phyloP scores from a whole-genome alignment of 2,888 invertebrate genomes.

The Sicus ferrugineus region DNA sequence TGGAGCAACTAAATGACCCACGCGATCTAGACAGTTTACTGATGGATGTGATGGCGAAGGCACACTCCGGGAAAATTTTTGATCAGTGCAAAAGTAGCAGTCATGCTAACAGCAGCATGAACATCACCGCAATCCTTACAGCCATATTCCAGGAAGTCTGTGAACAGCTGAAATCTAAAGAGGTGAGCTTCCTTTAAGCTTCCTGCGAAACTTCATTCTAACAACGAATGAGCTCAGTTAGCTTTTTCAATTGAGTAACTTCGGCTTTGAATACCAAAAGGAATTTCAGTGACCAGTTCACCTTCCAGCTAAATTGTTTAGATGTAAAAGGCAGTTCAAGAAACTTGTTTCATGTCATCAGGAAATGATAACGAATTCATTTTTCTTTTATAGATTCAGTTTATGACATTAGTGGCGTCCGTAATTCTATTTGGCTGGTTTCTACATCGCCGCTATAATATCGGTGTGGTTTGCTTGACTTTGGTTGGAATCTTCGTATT shows the following conservation, averaged over 20 bases:
- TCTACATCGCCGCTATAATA: slow-evolving; percentile 46
- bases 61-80: too few relatives aligned
- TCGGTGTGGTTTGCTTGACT: slow-evolving; percentile 42
- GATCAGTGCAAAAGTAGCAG: too few relatives aligned
- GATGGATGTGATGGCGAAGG: slow-evolving; percentile 47
- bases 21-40: slow-evolving; percentile 56
- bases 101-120: too few relatives aligned
- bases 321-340: too few relatives aligned
- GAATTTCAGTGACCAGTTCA: too few relatives aligned
- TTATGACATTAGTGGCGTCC: slow-evolving; percentile 42
- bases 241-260: too few relatives aligned
- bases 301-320: too few relatives aligned
- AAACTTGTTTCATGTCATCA: neutral
- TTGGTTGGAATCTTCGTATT: slow-evolving; percentile 44
- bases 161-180: slow-evolving; percentile 46
- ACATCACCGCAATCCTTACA: slow-evolving; percentile 41
- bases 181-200: slow-evolving; percentile 53
- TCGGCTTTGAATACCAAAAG: too few relatives aligned
- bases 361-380: neutral
- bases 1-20: slow-evolving; percentile 50
- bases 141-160: slow-evolving; percentile 48
- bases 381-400: slow-evolving; percentile 47
- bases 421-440: slow-evolving; percentile 43
- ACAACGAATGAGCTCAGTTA: too few relatives aligned
- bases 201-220: too few relatives aligned